Percentiles rank a stretch among this genome's conserved stretches.
Evolutionary conservation across 2,797 vertebrate species (phyloP).

Genomic region (Euphonia xanthogaster): DNA sequence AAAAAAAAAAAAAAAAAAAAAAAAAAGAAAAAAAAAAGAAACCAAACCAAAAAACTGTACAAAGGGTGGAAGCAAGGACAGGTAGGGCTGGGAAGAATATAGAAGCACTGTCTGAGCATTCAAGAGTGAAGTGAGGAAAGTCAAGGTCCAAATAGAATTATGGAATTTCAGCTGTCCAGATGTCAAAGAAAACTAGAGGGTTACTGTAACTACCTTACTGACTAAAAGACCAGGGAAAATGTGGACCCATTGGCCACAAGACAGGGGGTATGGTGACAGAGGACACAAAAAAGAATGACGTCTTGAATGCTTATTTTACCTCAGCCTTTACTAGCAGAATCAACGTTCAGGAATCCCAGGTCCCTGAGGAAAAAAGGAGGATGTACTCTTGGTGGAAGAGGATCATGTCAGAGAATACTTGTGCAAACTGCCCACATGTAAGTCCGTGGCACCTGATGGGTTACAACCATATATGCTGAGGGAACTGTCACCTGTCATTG

Average conservation of each 20-base stretch:
- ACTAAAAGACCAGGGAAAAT: background rate
- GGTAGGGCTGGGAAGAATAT: background rate
- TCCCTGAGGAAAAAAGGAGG: background rate
- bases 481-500: background rate
- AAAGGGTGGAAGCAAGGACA: background rate
- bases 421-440: background rate
- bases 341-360: background rate
- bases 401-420: background rate
- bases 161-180: background rate
- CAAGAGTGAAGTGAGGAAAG: background rate
- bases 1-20: background rate
- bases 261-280: rapidly evolving
- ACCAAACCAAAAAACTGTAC: background rate
- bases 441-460: background rate
- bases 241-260: background rate
- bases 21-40: background rate
- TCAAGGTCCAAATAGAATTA: background rate
- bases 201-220: background rate
- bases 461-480: background rate
- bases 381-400: background rate
- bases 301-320: background rate
- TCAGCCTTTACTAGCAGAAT: background rate
- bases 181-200: background rate
- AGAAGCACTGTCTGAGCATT: background rate
- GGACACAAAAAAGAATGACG: background rate